Conservation (phyloP, 1,140 invertebrate genomes). For the Drosophila azteca region DNA sequence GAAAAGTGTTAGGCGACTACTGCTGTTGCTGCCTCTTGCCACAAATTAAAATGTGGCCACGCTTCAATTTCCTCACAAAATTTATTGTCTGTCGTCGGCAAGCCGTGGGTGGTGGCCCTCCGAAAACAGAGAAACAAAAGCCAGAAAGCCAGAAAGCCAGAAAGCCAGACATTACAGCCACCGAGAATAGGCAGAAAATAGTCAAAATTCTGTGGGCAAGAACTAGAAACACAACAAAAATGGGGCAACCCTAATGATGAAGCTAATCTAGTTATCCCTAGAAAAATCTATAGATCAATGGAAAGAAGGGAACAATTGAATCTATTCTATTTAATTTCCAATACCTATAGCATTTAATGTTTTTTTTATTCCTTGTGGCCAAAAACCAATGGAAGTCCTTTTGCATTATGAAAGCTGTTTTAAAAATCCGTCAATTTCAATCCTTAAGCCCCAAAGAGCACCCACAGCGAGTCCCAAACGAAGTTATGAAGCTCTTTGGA, state of each 20-base stretch:
- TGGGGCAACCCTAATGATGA: too few relatives aligned
- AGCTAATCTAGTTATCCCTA: too few relatives aligned
- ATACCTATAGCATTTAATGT: too few relatives aligned
- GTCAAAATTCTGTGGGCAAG: constrained; percentile 58
- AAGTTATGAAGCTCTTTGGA: constrained; percentile 21
- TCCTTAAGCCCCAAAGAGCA: not conserved
- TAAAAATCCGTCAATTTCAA: not conserved
- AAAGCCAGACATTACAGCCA: constrained; percentile 24
- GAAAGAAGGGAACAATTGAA: not conserved
- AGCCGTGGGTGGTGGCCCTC: constrained; percentile 3
- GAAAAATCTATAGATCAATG: too few relatives aligned
- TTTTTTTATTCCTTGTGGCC: too few relatives aligned
- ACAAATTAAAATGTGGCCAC: constrained; percentile 80
- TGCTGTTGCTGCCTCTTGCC: constrained; percentile 39
- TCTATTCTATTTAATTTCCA: too few relatives aligned
- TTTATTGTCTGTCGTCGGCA: constrained; percentile 73
- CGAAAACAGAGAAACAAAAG: constrained; percentile 37
- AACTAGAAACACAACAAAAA: too few relatives aligned
- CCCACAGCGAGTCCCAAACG: constrained; percentile 1
- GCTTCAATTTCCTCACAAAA: constrained; percentile 64
- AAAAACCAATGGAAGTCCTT: too few relatives aligned
- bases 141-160: constrained; percentile 43
- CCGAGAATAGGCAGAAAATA: constrained; percentile 61
- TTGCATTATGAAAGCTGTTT: too few relatives aligned
- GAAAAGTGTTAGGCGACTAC: constrained; percentile 52